Evolutionary conservation across 2,113 vertebrate species (phyloP).

Genomic region (Nycticryphes semicollaris): DNA sequence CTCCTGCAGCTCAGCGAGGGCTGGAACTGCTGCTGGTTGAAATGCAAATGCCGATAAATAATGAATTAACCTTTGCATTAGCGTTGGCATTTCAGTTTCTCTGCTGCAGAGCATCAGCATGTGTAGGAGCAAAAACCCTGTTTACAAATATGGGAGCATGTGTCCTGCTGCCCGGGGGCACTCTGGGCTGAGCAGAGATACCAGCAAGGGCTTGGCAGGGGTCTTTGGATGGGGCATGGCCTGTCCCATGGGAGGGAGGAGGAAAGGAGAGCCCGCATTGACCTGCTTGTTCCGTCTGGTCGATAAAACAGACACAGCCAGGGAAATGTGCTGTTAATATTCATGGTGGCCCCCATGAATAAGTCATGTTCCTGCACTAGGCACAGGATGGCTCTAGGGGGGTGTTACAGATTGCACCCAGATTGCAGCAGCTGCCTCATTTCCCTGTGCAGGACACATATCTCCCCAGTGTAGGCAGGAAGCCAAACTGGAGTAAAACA

Average conservation of each 20-base stretch:
- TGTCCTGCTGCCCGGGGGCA: not conserved
- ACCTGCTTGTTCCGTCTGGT: not conserved
- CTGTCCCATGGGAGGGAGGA: not conserved
- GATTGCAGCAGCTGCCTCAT: not conserved
- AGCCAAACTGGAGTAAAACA: not conserved
- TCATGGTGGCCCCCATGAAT: not conserved
- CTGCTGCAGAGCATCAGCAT: not conserved
- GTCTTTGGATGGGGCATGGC: not conserved
- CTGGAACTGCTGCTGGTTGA: not conserved
- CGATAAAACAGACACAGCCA: not conserved
- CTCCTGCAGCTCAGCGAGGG: not conserved
- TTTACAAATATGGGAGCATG: not conserved
- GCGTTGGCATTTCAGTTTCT: not conserved
- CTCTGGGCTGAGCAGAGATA: not conserved
- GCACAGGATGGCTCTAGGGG: not conserved
- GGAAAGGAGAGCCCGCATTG: not conserved
- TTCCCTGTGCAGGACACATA: not conserved
- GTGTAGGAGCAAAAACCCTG: not conserved
- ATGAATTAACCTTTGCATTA: not conserved
- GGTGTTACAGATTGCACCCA: not conserved
- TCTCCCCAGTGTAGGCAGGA: accelerated
- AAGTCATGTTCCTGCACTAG: not conserved
- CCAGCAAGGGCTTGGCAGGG: not conserved
- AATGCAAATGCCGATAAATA: conserved; percentile 16
- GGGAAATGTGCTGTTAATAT: not conserved